Conservation (phyloP, 2,888 invertebrate species). For the Hydriomena furcata region DNA sequence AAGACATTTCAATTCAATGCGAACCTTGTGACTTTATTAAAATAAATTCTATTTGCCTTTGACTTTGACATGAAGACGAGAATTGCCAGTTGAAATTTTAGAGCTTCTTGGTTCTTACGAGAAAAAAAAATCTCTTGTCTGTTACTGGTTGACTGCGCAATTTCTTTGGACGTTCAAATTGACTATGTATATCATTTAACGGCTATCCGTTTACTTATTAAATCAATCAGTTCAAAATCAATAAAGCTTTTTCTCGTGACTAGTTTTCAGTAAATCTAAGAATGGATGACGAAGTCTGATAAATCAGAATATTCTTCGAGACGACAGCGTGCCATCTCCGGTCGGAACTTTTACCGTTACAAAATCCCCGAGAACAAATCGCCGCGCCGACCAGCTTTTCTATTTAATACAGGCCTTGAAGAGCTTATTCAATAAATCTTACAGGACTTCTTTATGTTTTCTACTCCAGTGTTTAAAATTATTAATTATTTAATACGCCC, state of each 20-base stretch:
- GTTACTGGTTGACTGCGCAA: too few relatives aligned
- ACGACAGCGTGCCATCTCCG: conserved; percentile 18
- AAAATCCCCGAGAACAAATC: conserved; percentile 42
- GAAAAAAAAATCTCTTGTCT: too few relatives aligned
- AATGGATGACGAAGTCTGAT: conserved; percentile 47
- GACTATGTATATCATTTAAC: not conserved
- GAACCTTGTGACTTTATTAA: too few relatives aligned
- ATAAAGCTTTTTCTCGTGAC: conserved; percentile 31
- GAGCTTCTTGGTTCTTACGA: too few relatives aligned
- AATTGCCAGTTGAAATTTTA: too few relatives aligned
- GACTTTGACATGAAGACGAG: too few relatives aligned
- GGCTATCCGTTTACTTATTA: not conserved
- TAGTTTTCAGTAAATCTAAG: conserved; percentile 40
- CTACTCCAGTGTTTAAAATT: conserved; percentile 27
- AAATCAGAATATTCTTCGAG: conserved; percentile 57
- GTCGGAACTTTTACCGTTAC: conserved; percentile 42
- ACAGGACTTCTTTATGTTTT: not conserved
- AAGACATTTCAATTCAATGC: too few relatives aligned
- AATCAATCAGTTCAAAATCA: conserved; percentile 41
- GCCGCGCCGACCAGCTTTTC: not conserved
- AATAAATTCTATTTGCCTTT: too few relatives aligned
- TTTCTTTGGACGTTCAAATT: too few relatives aligned
- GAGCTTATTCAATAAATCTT: conserved; percentile 4
- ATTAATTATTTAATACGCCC: too few relatives aligned
- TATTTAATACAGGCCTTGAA: conserved; percentile 2